phyloP scores from a whole-genome alignment of 2,797 vertebrate genomes.

The Pelodytes ibericus region DNA sequence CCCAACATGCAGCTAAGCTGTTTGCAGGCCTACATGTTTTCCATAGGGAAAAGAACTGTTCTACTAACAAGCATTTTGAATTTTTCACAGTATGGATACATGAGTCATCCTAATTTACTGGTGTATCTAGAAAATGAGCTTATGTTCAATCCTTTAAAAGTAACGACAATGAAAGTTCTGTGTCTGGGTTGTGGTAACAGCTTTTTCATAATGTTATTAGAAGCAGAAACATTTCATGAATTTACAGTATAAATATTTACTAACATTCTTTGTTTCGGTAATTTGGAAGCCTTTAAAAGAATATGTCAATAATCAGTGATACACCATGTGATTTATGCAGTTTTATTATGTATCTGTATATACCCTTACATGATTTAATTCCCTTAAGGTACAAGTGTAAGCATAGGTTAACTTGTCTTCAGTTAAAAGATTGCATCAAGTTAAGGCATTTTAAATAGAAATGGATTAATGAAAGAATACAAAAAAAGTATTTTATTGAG shows the following conservation, averaged over 20 bases:
- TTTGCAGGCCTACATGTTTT: neutral
- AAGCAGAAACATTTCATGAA: neutral
- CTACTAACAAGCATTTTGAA: neutral
- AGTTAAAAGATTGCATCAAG: too few relatives aligned
- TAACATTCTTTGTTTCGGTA: neutral
- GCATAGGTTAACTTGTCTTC: too few relatives aligned
- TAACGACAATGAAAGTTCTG: neutral
- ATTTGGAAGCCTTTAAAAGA: too few relatives aligned
- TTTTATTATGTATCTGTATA: too few relatives aligned
- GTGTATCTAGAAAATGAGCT: neutral
- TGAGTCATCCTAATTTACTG: slow-evolving; percentile 9
- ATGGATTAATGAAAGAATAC: too few relatives aligned
- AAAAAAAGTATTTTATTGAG: too few relatives aligned
- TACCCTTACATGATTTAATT: too few relatives aligned
- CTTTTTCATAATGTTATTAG: neutral
- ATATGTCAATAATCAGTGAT: too few relatives aligned
- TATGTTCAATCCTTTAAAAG: slow-evolving; percentile 2
- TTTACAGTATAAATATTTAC: neutral
- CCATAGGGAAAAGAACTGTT: neutral
- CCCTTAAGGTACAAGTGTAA: too few relatives aligned
- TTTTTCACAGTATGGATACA: slow-evolving; percentile 11
- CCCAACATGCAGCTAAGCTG: neutral
- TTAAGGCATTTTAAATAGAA: too few relatives aligned
- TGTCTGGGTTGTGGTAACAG: neutral
- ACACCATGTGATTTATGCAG: too few relatives aligned